These are phyloP conservation scores for Cephus rjabovi DNA, from an alignment of 2,888 invertebrate species.

Conservation along the genomic window DNA sequence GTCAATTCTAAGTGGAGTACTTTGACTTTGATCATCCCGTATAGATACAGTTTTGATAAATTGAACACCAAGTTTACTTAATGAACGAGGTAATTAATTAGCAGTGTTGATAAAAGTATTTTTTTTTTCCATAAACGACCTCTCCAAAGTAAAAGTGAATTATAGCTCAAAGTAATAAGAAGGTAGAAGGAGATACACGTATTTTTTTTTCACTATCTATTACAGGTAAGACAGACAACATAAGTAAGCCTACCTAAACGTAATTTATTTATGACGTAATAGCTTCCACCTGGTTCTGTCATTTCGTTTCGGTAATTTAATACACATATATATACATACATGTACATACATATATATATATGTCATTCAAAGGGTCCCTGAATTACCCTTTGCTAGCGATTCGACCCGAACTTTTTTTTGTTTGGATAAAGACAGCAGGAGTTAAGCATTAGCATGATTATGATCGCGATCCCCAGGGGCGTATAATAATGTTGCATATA, in stretches of 20 bases:
- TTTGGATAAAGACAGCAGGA: neutral
- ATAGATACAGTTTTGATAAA: neutral
- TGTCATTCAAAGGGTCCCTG: neutral
- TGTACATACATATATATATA: no score
- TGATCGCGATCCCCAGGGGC: neutral
- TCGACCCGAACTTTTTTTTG: neutral
- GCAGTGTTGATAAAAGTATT: neutral
- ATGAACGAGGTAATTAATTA: neutral
- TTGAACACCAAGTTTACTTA: neutral
- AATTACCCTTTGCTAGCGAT: neutral
- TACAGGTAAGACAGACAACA: neutral
- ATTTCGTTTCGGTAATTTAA: no score
- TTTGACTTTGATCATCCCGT: neutral
- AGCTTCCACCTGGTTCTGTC: no score
- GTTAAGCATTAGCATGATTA: neutral
- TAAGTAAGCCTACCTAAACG: neutral
- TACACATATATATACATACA: no score
- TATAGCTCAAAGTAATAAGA: neutral
- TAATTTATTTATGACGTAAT: neutral
- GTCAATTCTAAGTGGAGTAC: neutral
- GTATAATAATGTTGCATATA: neutral
- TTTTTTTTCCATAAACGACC: neutral
- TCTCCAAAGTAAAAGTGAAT: neutral
- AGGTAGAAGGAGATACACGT: neutral
- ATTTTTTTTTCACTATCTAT: neutral